Evolutionary conservation across 2,888 invertebrate species (phyloP).

Genomic region (Drosophila parthenogenetica): DNA sequence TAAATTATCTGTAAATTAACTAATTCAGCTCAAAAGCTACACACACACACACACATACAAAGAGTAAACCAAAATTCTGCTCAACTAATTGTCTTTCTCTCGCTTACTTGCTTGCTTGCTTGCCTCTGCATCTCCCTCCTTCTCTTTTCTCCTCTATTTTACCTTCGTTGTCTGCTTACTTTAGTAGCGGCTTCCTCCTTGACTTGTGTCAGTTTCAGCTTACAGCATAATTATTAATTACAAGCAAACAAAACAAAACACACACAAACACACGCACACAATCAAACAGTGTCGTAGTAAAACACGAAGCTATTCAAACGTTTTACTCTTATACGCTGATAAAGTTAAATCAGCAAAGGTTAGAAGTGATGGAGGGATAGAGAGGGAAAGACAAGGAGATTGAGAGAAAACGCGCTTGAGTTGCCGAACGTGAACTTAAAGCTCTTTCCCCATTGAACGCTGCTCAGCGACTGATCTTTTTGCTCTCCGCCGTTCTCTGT

Average conservation of each 20-base stretch:
- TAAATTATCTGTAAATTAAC: constrained; percentile 76
- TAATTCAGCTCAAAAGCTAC: constrained; percentile 54
- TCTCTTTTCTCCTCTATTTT: not conserved
- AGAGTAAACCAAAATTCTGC: constrained; percentile 46
- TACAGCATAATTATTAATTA: constrained; percentile 62
- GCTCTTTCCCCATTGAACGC: too few relatives aligned
- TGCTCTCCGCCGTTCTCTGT: too few relatives aligned
- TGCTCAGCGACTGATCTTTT: too few relatives aligned
- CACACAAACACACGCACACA: not conserved
- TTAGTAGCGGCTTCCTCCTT: constrained; percentile 9
- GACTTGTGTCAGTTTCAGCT: constrained; percentile 16
- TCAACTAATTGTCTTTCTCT: constrained; percentile 11
- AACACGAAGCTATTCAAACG: too few relatives aligned
- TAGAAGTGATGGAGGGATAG: too few relatives aligned
- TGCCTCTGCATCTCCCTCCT: not conserved
- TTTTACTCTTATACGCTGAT: too few relatives aligned
- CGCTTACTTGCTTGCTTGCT: not conserved
- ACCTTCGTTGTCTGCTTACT: not conserved
- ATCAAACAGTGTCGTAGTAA: not conserved
- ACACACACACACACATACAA: constrained; percentile 36
- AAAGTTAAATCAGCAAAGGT: too few relatives aligned
- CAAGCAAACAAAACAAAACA: constrained; percentile 21
- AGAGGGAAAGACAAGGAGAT: too few relatives aligned
- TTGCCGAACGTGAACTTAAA: too few relatives aligned
- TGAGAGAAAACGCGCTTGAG: too few relatives aligned